Base-by-base conservation (phyloP, 2,113 vertebrate species). In the Marmota flaviventris region DNA sequence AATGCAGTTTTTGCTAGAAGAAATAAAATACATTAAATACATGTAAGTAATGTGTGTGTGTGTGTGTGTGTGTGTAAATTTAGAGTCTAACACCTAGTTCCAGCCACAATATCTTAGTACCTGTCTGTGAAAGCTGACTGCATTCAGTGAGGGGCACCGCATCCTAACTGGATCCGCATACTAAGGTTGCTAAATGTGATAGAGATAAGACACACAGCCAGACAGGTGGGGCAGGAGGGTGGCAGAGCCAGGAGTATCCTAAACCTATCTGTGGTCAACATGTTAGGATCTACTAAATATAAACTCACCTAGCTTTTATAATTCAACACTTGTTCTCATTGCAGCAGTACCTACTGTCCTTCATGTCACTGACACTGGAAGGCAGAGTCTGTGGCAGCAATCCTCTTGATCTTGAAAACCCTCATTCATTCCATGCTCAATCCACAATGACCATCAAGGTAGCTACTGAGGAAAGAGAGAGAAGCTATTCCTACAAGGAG, bases 11-110 rank as follows among this genome's bases (percentile, higher is more conserved):
- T 91, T 63, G 17, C 24, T 73, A 34, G 39, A 69, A 89, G 45
- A 96, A 85, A 86, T 51, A 78, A 91, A 91, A 73, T 24, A 29
- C 17, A 14, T 81, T 77, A 72, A 85, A 78, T 32, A 24, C 34
- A 53, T 32, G 4, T 22, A 22, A 20, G 37, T 11, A 6, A 6
- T 45, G 45, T 45, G 45, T 45, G 45, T 45, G 45, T 45, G 42
- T 85, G 9, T 51, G 27, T 61, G 45, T 51, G 32, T 34, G 56
- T 51, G 87, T 48, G 73, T 78, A 29, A 27, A 85, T 73, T 90
- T 92, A 91, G 77, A 73, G 4, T 89, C 34, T 69, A 69, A 37
- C 6, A 14, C 27, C 39, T 58, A 20, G 4, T 86, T 83, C 42
- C 82, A 61, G 29, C 70, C 70, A 85, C 22, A 67, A 8, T 8